These are phyloP conservation scores for Macaria liturata DNA, from an alignment of 2,888 invertebrate genomes.

Conservation along the genomic window DNA sequence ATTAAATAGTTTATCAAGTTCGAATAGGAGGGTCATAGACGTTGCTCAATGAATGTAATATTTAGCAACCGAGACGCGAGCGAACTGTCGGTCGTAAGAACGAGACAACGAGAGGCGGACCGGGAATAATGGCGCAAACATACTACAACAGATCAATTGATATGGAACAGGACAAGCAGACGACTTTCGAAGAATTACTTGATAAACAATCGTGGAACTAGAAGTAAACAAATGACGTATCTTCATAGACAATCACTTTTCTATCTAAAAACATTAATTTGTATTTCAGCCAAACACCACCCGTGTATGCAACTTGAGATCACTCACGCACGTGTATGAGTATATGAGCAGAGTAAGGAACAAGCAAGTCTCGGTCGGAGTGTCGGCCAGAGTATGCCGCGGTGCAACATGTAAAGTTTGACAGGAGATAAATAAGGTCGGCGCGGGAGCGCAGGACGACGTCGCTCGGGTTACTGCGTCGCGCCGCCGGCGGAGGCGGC, in stretches of 20 bases:
- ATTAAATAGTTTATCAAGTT: slow-evolving; percentile 39
- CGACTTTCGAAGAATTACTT: slow-evolving; percentile 8
- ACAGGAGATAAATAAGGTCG: slow-evolving; percentile 50
- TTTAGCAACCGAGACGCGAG: slow-evolving; percentile 45
- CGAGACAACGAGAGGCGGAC: slow-evolving; percentile 43
- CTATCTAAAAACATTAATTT: slow-evolving; percentile 22
- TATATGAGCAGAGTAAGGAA: slow-evolving; percentile 24
- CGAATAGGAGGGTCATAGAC: slow-evolving; percentile 39
- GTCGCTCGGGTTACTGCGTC: slow-evolving; percentile 80
- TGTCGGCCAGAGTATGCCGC: slow-evolving; percentile 44
- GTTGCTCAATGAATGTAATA: slow-evolving; percentile 55
- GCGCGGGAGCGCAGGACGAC: slow-evolving; percentile 73
- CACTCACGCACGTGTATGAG: slow-evolving; percentile 35
- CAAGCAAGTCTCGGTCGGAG: slow-evolving; percentile 25
- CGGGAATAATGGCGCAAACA: slow-evolving; percentile 43
- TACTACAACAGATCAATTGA: slow-evolving; percentile 47
- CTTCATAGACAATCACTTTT: slow-evolving; percentile 29
- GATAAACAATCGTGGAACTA: slow-evolving; percentile 9
- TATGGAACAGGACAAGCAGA: slow-evolving; percentile 40
- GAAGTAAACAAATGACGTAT: slow-evolving; percentile 7
- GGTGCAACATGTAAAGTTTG: slow-evolving; percentile 50
- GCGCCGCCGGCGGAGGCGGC: slow-evolving; percentile 73
- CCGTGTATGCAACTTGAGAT: slow-evolving; percentile 32
- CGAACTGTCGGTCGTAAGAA: slow-evolving; percentile 38
- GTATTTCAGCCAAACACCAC: slow-evolving; percentile 33